A percentile compares a stretch with the other conserved stretches of the same genome.
phyloP scores from a whole-genome alignment of 2,797 vertebrate genomes.

The Rhynchonycteris naso region DNA sequence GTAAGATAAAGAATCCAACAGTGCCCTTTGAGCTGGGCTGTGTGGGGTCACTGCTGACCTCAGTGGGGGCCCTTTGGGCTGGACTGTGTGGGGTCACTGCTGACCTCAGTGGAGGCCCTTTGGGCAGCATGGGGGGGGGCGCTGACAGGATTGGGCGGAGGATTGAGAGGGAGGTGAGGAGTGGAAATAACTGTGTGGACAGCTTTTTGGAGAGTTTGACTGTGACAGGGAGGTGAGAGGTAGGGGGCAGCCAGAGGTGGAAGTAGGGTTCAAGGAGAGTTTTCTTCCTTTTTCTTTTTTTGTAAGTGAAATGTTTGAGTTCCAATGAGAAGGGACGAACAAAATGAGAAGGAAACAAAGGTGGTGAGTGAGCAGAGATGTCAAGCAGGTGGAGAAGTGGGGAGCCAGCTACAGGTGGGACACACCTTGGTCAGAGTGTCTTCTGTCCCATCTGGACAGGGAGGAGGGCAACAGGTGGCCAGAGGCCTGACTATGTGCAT shows the following conservation, averaged over 20 bases:
- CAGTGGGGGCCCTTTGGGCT: accelerated
- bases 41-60: accelerated
- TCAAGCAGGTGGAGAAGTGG: background rate
- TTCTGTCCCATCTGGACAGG: background rate
- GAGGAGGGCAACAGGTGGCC: background rate
- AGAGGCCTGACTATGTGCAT: no score
- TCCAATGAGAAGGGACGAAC: background rate
- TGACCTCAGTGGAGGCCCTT: background rate
- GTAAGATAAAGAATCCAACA: background rate
- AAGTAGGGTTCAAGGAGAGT: background rate
- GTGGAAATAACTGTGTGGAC: background rate
- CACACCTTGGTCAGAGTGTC: background rate
- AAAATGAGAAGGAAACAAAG: background rate
- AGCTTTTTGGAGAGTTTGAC: slow-evolving; percentile 29
- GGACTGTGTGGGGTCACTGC: accelerated
- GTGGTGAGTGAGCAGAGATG: background rate
- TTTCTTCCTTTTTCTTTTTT: background rate
- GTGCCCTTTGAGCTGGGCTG: background rate
- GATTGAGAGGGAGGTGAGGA: background rate
- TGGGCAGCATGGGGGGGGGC: background rate
- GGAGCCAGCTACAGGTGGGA: background rate
- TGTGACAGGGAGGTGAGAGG: background rate
- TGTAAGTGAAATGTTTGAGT: background rate
- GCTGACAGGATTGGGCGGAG: background rate
- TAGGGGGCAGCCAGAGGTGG: background rate